These are phyloP conservation scores for Synanceia verrucosa DNA, from an alignment of 2,797 vertebrate genomes.

Conservation along the genomic window DNA sequence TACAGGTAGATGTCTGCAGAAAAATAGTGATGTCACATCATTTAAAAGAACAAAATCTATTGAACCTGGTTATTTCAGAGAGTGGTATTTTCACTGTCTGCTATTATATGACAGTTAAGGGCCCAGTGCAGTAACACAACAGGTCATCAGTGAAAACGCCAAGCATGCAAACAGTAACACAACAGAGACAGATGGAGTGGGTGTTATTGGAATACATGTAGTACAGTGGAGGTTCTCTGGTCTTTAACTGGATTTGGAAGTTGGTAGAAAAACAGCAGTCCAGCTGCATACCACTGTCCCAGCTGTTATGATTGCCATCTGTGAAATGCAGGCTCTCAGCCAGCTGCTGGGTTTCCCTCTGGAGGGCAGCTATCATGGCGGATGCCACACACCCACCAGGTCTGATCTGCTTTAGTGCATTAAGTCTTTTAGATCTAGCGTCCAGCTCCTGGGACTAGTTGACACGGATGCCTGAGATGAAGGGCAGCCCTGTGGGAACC, in stretches of 20 bases:
- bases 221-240: constrained; percentile 40
- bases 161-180: constrained; percentile 46
- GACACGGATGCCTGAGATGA: constrained; percentile 93
- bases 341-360: constrained; percentile 45
- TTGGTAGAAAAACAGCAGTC: constrained; percentile 61
- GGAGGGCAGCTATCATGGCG: constrained; percentile 42
- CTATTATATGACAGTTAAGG: background rate
- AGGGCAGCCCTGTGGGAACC: constrained; percentile 93
- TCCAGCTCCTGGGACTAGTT: constrained; percentile 70
- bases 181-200: background rate
- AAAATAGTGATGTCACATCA: too few species aligned
- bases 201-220: constrained; percentile 3
- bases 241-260: constrained; percentile 41
- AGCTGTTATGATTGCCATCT: constrained; percentile 48
- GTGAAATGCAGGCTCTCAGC: constrained; percentile 54
- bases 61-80: background rate
- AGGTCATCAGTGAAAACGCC: constrained; percentile 18
- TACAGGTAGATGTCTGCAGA: background rate
- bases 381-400: constrained; percentile 45
- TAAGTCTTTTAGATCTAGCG: constrained; percentile 48
- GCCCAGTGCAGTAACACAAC: background rate
- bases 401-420: constrained; percentile 62
- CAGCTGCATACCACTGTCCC: constrained; percentile 39
- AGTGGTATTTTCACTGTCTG: background rate
- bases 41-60: background rate